Evolutionary conservation across 1,140 invertebrate species (phyloP).

Genomic region (Plodia interpunctella): DNA sequence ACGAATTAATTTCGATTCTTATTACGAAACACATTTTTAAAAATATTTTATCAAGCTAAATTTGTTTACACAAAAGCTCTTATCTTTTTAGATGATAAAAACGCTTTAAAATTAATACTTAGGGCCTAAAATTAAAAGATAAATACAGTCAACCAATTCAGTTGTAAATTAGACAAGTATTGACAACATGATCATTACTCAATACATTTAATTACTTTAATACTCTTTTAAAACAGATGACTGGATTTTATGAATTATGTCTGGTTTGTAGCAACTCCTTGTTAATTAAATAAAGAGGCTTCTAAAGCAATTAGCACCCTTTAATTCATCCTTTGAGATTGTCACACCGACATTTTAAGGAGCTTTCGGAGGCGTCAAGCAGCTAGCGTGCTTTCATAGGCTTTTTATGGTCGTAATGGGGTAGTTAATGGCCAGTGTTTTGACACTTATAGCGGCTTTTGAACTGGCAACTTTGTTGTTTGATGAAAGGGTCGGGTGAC

Average conservation of each 20-base stretch:
- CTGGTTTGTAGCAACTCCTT: not conserved
- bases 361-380: not conserved
- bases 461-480: not conserved
- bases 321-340: conserved; percentile 13
- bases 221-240: not conserved
- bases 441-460: not conserved
- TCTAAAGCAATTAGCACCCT: conserved; percentile 14
- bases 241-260: not conserved
- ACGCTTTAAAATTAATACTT: no score
- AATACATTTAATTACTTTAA: not conserved
- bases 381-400: not conserved
- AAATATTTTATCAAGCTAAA: no score
- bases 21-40: no score
- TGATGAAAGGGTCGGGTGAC: not conserved
- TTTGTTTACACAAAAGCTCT: no score
- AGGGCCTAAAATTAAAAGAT: no score
- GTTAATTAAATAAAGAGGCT: conserved; percentile 13
- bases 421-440: not conserved
- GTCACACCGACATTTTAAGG: not conserved
- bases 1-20: no score
- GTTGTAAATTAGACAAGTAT: no score
- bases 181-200: no score
- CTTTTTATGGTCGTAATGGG: conserved; percentile 5
- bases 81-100: no score
- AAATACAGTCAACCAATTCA: no score